phyloP scores from a whole-genome alignment of 2,113 vertebrate species.

The Phodopus roborovskii region DNA sequence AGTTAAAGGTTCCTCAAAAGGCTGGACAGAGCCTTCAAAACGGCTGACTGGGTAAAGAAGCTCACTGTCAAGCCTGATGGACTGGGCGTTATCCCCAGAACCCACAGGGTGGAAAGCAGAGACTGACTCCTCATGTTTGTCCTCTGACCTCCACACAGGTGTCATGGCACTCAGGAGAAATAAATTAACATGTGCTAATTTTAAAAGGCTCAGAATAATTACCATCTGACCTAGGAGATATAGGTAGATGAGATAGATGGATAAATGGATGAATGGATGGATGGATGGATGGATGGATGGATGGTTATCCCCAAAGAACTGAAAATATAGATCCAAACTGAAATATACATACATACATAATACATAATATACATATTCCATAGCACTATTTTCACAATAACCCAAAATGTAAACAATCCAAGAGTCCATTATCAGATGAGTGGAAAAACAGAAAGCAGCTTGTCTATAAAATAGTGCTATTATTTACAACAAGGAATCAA shows the following conservation, averaged over 20 bases:
- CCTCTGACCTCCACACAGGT: not conserved
- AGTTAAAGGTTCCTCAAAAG: not conserved
- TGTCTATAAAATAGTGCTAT: not conserved
- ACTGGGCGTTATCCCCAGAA: too few relatives aligned
- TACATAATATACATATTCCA: not conserved
- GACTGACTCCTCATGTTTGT: not conserved
- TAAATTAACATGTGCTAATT: too few relatives aligned
- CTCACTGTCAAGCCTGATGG: too few relatives aligned
- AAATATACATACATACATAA: not conserved
- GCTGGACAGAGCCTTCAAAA: not conserved
- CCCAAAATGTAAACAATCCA: not conserved
- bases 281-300: not conserved
- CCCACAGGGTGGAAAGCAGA: not conserved
- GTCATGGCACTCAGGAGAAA: not conserved
- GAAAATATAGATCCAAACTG: constrained; percentile 27
- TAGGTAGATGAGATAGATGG: not conserved
- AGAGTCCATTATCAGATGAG: not conserved
- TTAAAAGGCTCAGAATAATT: not conserved
- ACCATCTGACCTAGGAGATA: not conserved
- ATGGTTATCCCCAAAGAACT: not conserved
- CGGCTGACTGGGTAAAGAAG: not conserved
- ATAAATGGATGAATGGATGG: not conserved
- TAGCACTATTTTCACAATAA: too few relatives aligned
- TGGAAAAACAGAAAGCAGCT: not conserved
- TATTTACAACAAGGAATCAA: not conserved